phyloP scores from a whole-genome alignment of 2,797 vertebrate genomes.

The Trachurus trachurus region DNA sequence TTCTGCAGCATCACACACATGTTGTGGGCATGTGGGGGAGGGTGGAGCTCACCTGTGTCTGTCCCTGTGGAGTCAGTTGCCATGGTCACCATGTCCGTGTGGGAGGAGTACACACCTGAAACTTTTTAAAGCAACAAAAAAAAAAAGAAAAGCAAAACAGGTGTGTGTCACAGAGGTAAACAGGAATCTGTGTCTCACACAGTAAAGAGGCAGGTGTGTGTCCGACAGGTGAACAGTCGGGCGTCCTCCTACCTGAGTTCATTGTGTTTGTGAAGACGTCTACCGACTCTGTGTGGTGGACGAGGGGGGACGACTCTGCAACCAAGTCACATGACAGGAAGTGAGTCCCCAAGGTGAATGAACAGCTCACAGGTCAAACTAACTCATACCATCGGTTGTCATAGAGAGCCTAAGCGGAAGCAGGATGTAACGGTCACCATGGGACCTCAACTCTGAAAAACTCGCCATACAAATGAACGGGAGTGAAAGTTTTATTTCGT shows the following conservation, averaged over 20 bases:
- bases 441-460: no score
- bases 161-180: background rate
- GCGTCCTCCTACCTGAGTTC: constrained; percentile 54
- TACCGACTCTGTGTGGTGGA: constrained; percentile 43
- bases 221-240: background rate
- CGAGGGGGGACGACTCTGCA: constrained; percentile 48
- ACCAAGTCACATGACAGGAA: constrained; percentile 30
- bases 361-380: background rate
- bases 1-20: background rate
- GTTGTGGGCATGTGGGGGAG: background rate
- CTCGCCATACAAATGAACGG: no score
- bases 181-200: background rate
- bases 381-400: background rate
- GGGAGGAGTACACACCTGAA: constrained; percentile 66
- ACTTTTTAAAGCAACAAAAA: constrained; percentile 36
- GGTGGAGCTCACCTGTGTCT: constrained; percentile 48
- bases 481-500: no score
- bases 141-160: background rate
- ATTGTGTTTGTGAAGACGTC: constrained; percentile 34
- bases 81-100: constrained; percentile 74
- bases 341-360: background rate
- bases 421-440: no score
- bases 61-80: constrained; percentile 60
- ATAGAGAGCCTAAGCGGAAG: no score
- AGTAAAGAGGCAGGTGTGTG: background rate